Conservation (phyloP, 2,888 invertebrate genomes). For the Pteria penguin region DNA sequence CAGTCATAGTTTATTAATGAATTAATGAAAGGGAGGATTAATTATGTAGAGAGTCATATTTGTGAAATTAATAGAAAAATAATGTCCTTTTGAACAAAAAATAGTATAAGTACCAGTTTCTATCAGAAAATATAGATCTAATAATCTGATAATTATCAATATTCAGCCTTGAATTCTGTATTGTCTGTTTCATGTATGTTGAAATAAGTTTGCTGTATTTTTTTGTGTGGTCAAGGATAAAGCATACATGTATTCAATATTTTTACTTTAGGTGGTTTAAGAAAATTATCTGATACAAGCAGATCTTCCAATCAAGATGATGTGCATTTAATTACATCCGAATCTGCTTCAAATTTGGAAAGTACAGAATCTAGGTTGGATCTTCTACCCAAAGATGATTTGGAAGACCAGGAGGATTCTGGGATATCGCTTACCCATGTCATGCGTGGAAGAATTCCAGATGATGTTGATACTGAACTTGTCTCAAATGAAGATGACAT, state of each 20-base stretch:
- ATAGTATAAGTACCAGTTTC: no score
- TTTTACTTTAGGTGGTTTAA: background rate
- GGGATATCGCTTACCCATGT: constrained; percentile 36
- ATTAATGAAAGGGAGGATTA: no score
- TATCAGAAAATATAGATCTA: no score
- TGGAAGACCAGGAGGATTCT: constrained; percentile 43
- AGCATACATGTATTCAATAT: no score
- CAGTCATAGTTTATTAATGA: no score
- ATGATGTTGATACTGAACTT: constrained; percentile 36
- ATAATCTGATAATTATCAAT: no score
- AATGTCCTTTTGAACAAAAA: no score
- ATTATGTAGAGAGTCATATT: no score
- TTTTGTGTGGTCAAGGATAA: background rate
- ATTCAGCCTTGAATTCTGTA: no score
- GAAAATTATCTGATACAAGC: background rate
- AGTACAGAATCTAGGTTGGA: background rate
- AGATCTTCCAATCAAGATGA: background rate
- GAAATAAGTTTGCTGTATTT: background rate
- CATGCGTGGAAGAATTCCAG: constrained; percentile 29
- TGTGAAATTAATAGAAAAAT: no score
- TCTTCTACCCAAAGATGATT: constrained; percentile 6
- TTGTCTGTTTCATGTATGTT: background rate
- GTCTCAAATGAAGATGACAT: constrained; percentile 40
- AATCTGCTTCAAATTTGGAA: background rate
- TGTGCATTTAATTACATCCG: background rate